Base-by-base conservation (phyloP, 2,113 vertebrate genomes). In the Gobio gobio region DNA sequence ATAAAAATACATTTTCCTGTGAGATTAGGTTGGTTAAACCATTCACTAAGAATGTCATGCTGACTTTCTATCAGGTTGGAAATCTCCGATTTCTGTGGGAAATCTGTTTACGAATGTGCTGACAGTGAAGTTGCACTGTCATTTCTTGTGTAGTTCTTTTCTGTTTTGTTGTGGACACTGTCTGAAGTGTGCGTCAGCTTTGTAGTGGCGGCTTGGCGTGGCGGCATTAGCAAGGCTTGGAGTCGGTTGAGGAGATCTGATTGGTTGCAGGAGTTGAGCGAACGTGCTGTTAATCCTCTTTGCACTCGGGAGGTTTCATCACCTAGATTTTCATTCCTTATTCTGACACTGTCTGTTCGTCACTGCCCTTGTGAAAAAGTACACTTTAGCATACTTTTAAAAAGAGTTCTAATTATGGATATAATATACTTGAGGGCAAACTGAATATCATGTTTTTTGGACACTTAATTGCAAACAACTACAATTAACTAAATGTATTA, bases 231-330 rank as follows among this genome's bases (percentile, higher is more conserved):
- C 45, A 0, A 14, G 14, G 56, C 24, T 82, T 68, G 64, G 45
- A 75, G 78, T n/a, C 10, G 36, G 70, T 14, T 82, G 73, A 56
- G 51, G 54, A 73, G 16, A 73, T 64, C 61, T 47, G 29, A 77
- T 56, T 76, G 36, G 56, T 51, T 68, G 74, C 40, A 47, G 49
- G 63, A 47, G 85, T 75, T 59, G 20, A 61, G 43, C 61, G 74
- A 59, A 82, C 33, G 10, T 74, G 81, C 22, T 40, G 43, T 2
- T 82, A 77, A 85, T 87, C 78, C 72, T 29, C 58, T 84, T 84
- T 47, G 64, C 20, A 43, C 40, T 72, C 2, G 16, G 51, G 33
- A 58, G 24, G 18, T 29, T 82, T 40, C 61, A 68, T 85, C 58
- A 29, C 70, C 16, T 64, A 51, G 63, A 36, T 24, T 45, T 51